Percentiles rank a stretch among this genome's conserved stretches.
phyloP scores from a whole-genome alignment of 2,797 vertebrate genomes.

The Sebastes miniatus region DNA sequence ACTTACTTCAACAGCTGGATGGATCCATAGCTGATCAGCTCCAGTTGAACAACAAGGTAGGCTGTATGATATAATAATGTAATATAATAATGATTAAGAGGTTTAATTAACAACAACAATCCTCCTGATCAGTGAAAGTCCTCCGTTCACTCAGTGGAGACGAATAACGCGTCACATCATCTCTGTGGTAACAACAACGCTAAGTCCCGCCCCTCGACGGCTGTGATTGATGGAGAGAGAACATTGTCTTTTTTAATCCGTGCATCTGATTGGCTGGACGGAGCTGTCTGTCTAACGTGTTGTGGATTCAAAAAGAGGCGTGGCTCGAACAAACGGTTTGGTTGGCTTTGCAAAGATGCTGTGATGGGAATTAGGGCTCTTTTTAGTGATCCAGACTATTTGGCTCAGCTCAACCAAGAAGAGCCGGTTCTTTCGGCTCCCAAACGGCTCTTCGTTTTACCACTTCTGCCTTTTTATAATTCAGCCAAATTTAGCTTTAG shows the following conservation, averaged over 20 bases:
- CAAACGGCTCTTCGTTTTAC: no score
- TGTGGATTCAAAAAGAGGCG: slow-evolving; percentile 15
- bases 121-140: slow-evolving; percentile 34
- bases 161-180: slow-evolving; percentile 62
- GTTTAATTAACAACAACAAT: background rate
- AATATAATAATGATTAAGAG: no score
- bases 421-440: no score
- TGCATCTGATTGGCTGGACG: slow-evolving; percentile 47
- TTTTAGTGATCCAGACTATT: no score
- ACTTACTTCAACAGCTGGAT: no score
- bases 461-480: no score
- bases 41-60: no score
- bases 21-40: no score
- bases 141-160: slow-evolving; percentile 16
- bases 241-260: accelerated
- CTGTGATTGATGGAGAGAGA: slow-evolving; percentile 57
- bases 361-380: no score
- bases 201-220: slow-evolving; percentile 20
- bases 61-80: no score
- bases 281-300: background rate
- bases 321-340: slow-evolving; percentile 45
- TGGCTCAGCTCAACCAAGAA: no score
- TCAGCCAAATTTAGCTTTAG: no score
- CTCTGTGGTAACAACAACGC: slow-evolving; percentile 55
- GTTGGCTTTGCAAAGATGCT: slow-evolving; percentile 2